Evolutionary conservation across 2,888 invertebrate species (phyloP), one percentile per base, ranked within the genome.

Genomic region (Pocota personata): DNA sequence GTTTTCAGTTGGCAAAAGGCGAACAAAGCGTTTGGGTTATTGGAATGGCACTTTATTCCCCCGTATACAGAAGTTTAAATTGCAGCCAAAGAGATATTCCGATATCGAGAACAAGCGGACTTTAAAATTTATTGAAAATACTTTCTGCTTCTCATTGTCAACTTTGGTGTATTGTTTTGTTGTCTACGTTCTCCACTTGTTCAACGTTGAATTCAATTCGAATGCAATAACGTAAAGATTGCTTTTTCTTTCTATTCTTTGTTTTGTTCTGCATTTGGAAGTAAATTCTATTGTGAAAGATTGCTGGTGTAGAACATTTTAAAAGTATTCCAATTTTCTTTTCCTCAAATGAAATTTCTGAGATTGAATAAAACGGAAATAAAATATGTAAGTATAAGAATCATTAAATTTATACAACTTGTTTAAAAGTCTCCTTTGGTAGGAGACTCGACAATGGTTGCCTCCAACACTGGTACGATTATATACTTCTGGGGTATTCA

Each of bases 61-160:
- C 50, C 30, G 35, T 32, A 75, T 21, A 75, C 55, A 75, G 64
- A 64, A 75, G 50, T 66, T 79, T 75, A 78, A 84, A 75, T 79
- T 84, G 83, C 83, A 84, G 75, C 73, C 83, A 79, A 79, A 37
- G 50, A 79, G 83, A 84, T 79, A 75, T 79, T 79, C 75, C 73
- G 75, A 79, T 84, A 84, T 69, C 62, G 75, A 84, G 83, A 84
- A 79, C 79, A 79, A 84, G 71, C 83, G 79, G 79, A 84, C 83
- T 84, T 84, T 79, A 69, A 79, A 84, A 84, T 78, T 69, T 78
- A 78, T 78, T 78, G 78, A 84, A 84, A 79, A 83, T 79, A 79
- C 83, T 79, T 78, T 82, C 67, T 75, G 62, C 69, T 84, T 73
- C 67, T 84, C 62, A 69, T 84, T 78, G 78, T 84, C 83, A 84